A percentile compares a stretch with the other conserved stretches of the same genome.
These are phyloP conservation scores for Leucophenga montana DNA, from an alignment of 2,888 invertebrate species.

Conservation along the genomic window DNA sequence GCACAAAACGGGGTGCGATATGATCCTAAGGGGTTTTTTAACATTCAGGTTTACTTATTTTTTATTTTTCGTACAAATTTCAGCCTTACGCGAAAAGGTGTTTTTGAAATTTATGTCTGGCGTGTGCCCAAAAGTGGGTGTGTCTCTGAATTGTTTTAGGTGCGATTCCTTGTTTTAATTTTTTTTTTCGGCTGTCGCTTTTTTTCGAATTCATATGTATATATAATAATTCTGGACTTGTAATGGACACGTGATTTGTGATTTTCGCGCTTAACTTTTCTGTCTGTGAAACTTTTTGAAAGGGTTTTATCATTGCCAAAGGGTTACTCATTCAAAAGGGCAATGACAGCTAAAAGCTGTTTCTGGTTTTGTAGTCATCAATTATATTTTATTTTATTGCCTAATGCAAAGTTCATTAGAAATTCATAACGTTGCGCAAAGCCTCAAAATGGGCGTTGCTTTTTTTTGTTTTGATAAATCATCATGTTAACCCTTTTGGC, in stretches of 20 bases:
- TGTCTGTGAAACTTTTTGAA: constrained; percentile 7
- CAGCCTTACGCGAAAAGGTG: constrained; percentile 8
- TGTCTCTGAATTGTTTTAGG: constrained; percentile 50
- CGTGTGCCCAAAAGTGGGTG: constrained; percentile 45
- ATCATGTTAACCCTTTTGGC: constrained; percentile 4
- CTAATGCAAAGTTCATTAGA: constrained; percentile 42
- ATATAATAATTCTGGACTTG: constrained; percentile 4
- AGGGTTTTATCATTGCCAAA: constrained; percentile 17
- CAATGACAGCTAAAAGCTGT: constrained; percentile 19
- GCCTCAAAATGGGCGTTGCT: constrained; percentile 46
- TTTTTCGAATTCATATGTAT: constrained; percentile 9
- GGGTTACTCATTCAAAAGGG: constrained; percentile 24
- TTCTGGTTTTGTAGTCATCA: constrained; percentile 41
- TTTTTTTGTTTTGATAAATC: constrained; percentile 26
- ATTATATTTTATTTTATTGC: constrained; percentile 39
- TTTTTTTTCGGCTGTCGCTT: not conserved
- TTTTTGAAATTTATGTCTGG: constrained; percentile 54
- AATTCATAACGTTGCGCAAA: constrained; percentile 42
- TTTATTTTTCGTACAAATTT: too few species aligned
- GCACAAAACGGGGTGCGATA: too few species aligned
- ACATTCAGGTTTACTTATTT: too few species aligned
- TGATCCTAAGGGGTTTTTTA: too few species aligned
- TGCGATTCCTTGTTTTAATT: constrained; percentile 40
- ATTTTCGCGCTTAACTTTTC: not conserved
- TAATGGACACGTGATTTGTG: constrained; percentile 19